Conservation (phyloP, 2,797 vertebrate species). For the Podarcis lilfordi region DNA sequence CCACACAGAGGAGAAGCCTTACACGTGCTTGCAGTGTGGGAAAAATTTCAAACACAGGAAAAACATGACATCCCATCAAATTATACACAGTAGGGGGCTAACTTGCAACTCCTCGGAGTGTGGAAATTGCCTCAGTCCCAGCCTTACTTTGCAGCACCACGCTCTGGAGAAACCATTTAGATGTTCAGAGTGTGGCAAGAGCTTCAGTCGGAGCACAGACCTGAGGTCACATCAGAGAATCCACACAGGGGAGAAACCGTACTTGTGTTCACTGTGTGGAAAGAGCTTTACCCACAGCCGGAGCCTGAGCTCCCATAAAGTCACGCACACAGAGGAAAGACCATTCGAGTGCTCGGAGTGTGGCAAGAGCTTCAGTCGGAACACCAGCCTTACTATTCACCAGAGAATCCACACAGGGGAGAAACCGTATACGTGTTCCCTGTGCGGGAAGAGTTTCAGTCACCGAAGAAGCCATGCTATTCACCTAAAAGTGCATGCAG, state of each 20-base stretch:
- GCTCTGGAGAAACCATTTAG: background rate
- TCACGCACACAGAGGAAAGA: too few species aligned
- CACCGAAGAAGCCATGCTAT: too few species aligned
- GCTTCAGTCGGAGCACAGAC: background rate
- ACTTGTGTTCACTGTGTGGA: background rate
- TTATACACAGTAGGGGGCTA: constrained; percentile 68
- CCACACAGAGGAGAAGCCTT: constrained; percentile 72
- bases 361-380: too few species aligned
- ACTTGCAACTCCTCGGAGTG: constrained; percentile 69
- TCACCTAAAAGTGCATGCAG: background rate
- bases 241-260: constrained; percentile 9
- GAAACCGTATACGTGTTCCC: constrained; percentile 5
- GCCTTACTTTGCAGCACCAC: constrained; percentile 63
- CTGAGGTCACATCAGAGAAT: background rate
- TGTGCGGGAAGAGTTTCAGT: background rate
- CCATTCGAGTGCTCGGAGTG: too few species aligned
- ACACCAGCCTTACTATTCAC: too few species aligned
- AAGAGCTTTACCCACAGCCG: background rate
- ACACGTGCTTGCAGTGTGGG: constrained; percentile 63
- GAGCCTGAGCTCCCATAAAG: background rate
- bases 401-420: constrained; percentile 18
- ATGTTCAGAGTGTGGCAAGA: background rate
- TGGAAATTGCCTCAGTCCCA: constrained; percentile 58
- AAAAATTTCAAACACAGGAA: constrained; percentile 44
- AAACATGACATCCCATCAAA: constrained; percentile 71